These are phyloP conservation scores for Aleiodes sp. DNA, from an alignment of 1,140 invertebrate genomes.

Conservation along the genomic window DNA sequence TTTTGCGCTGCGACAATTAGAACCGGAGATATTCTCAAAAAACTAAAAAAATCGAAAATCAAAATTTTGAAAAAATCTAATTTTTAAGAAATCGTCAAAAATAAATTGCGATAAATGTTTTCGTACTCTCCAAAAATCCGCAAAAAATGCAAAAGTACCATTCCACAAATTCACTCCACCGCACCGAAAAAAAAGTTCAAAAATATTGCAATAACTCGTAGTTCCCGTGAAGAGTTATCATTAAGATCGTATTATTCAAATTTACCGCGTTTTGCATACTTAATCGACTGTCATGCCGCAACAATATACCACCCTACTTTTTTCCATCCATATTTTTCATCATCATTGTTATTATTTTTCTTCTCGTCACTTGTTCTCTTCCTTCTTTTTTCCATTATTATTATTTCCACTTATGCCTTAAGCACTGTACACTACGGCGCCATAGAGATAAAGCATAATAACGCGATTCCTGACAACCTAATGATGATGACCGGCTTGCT, in stretches of 20 bases:
- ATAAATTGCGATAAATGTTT: neutral
- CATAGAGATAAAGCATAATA: constrained; percentile 65
- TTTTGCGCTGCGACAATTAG: too few species aligned
- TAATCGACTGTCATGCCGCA: constrained; percentile 49
- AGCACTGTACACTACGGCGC: constrained; percentile 51
- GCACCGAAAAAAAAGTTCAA: neutral
- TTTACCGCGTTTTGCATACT: constrained; percentile 61
- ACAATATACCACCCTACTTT: neutral
- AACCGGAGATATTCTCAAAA: too few species aligned
- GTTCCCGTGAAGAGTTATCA: constrained; percentile 50
- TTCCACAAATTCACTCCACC: neutral
- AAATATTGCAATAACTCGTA: neutral
- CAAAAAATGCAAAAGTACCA: too few species aligned
- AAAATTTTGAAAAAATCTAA: neutral
- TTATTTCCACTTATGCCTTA: constrained; percentile 42
- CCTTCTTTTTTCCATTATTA: constrained; percentile 34
- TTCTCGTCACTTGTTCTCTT: constrained; percentile 32
- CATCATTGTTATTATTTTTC: constrained; percentile 23
- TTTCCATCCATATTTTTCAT: neutral
- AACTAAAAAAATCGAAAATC: too few species aligned
- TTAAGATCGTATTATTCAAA: constrained; percentile 67
- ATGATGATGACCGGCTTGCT: constrained; percentile 66
- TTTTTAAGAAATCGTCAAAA: neutral
- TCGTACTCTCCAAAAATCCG: too few species aligned
- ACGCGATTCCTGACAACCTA: constrained; percentile 64